Evolutionary conservation across 2,888 invertebrate genomes (phyloP), one percentile per base, ranked within the genome.

Genomic region (Dolomedes plantarius): DNA sequence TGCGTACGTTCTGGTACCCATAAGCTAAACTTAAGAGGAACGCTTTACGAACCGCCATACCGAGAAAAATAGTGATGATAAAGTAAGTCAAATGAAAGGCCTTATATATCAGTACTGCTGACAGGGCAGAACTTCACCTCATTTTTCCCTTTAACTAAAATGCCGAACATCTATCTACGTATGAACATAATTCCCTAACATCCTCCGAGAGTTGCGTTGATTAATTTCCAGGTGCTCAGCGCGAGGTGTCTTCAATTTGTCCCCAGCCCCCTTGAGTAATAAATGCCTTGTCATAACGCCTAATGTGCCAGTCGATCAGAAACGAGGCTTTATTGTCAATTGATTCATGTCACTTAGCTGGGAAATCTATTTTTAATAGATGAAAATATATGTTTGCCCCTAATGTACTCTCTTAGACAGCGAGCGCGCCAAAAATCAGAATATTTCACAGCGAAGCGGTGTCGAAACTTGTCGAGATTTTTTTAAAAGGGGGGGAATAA

Each of bases 351-450:
- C 83, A 85, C 83, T 85, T 85, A 77, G 77, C 67, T 65, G 56
- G 77, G 73, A 78, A 85, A 85, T 85, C 77, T 85, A 85, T 77
- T 85, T 85, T 85, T 85, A 85, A 85, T 85, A 85, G 83, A 72
- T 77, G 83, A 64, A 77, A 85, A 85, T 85, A 85, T 85, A 67
- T 85, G 77, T 77, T 41, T 39, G 77, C 46, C 81, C 68, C 39
- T 85, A 85, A 85, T 85, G 77, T 78, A 46, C 28, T 68, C 39
- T 46, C 36, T 46, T 31, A 75, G 19, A 56, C 69, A 32, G 67
- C 36, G 19, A 32, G 67, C 23, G 67, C 67, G 13, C 19, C 19
- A 67, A 67, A 67, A 67, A 67, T 67, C 67, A 67, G 67, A 67
- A 29, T 19, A 67, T 67, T 67, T 67, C 36, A 65, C 64, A 29